These are phyloP conservation scores for Naja naja DNA, from an alignment of 2,113 vertebrate species.

Conservation along the genomic window DNA sequence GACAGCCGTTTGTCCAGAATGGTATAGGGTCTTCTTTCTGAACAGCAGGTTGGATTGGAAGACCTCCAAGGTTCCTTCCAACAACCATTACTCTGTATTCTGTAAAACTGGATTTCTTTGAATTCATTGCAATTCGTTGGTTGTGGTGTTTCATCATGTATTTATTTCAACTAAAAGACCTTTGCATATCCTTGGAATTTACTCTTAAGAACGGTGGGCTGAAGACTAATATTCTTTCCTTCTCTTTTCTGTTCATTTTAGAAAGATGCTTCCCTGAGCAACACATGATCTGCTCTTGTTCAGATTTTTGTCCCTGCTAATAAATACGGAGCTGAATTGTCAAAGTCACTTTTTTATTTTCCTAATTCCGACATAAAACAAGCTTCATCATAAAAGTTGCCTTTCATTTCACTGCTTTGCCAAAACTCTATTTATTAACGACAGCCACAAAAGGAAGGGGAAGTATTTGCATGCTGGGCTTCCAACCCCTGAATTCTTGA, in stretches of 20 bases:
- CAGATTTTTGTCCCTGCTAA: constrained; percentile 72
- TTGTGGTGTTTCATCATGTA: too few species aligned
- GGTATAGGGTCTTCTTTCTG: too few species aligned
- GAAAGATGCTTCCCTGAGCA: constrained; percentile 56
- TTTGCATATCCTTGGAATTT: too few species aligned
- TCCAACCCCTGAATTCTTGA: constrained; percentile 78
- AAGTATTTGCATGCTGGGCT: constrained; percentile 80
- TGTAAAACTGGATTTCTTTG: too few species aligned
- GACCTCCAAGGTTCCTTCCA: too few species aligned
- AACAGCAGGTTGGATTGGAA: too few species aligned
- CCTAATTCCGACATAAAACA: constrained; percentile 57
- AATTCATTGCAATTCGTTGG: too few species aligned
- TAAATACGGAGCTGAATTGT: constrained; percentile 57
- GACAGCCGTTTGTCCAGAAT: too few species aligned
- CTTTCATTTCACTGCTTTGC: constrained; percentile 72
- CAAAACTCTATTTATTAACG: constrained; percentile 64
- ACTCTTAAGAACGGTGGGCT: too few species aligned
- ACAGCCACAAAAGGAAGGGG: constrained; percentile 73
- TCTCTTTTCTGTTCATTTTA: not conserved
- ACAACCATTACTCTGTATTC: too few species aligned
- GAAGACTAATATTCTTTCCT: not conserved
- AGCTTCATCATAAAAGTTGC: constrained; percentile 59
- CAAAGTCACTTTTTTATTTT: constrained; percentile 65
- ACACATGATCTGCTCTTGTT: constrained; percentile 63
- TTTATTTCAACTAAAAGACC: too few species aligned